Base-by-base conservation (phyloP, 2,797 vertebrate species). In the Gobio occitaniae region DNA sequence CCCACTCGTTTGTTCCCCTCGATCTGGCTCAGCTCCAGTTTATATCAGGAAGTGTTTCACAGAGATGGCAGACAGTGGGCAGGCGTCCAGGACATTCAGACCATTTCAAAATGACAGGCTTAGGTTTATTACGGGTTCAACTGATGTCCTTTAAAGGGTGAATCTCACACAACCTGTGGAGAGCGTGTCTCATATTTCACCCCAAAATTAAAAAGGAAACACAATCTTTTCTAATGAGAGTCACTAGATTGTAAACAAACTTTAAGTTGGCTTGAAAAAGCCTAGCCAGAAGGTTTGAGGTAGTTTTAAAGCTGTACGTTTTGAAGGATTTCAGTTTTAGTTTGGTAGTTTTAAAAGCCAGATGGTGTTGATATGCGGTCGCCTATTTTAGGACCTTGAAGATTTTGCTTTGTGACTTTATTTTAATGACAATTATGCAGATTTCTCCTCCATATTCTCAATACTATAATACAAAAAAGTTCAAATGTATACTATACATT, bases 41-140 rank as follows among this genome's bases (percentile, higher is more conserved):
- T 66, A 66, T 85, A 38, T 56, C 54, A 63, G 41, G 59, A 79
- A 50, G 52, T 52, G 61, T 38, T 92, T 84, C 92, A 94, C 84
- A 44, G 69, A 41, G 48, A 36, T 38, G 41, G 19, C 32, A 10
- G 29, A 52, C 36, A 3, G 54, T 15, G 69, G n/a, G 63, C 63
- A 54, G 59, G 29, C 19, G 4, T 59, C 11, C 38, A 38, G 79
- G 25, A 41, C 54, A 16, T 16, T 77, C 36, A 71, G 13, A 52
- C 38, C 6, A 10, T 38, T 82, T 59, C 32, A 44, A 29, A 70
- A 54, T 69, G n/a, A 52, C 61, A 44, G 36, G 44, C 38, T 56
- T 13, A 8, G 11, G 21, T 12, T 61, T 44, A 61, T 25, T 78
- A 78, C 76, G 38, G 76, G 76, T 78, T 15, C 13, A 61, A 47